Percentiles rank a stretch among this genome's conserved stretches.
Evolutionary conservation across 2,113 vertebrate species (phyloP).

Genomic region (Channa maculata): DNA sequence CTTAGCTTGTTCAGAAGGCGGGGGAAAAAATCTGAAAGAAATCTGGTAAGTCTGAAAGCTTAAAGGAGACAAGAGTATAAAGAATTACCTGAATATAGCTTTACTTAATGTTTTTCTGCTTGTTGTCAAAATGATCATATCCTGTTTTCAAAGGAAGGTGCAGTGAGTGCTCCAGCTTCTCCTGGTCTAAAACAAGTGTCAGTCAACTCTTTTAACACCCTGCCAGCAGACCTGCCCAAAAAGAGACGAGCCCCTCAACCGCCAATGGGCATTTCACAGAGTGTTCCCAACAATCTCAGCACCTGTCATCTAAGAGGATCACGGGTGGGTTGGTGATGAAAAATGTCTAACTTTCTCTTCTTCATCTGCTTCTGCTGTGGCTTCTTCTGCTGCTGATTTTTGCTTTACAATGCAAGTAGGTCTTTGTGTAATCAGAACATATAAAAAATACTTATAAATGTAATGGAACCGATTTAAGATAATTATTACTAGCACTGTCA

Average conservation of each 20-base stretch:
- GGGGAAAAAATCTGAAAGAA: conserved; percentile 86
- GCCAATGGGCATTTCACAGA: conserved; percentile 84
- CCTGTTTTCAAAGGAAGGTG: conserved; percentile 74
- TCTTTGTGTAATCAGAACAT: no score
- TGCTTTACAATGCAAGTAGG: no score
- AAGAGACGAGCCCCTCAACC: conserved; percentile 91
- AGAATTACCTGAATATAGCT: no score
- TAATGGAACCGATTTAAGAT: no score
- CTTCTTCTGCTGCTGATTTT: no score
- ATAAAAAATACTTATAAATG: no score
- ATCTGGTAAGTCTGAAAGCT: conserved; percentile 76
- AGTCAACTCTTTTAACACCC: conserved; percentile 76
- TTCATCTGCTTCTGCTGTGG: no score
- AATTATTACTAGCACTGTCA: no score
- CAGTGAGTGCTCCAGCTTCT: conserved; percentile 85
- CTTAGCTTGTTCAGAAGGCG: conserved; percentile 90
- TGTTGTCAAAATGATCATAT: neutral
- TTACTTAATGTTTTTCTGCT: neutral
- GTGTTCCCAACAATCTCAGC: conserved; percentile 77
- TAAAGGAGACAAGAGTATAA: neutral
- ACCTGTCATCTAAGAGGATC: conserved; percentile 40
- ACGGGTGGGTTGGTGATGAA: conserved; percentile 54
- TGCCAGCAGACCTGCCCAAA: conserved; percentile 84
- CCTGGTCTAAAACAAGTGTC: conserved; percentile 81
- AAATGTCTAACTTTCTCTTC: no score